Conservation (phyloP, 1,140 invertebrate species). For the Cydia strobilella region DNA sequence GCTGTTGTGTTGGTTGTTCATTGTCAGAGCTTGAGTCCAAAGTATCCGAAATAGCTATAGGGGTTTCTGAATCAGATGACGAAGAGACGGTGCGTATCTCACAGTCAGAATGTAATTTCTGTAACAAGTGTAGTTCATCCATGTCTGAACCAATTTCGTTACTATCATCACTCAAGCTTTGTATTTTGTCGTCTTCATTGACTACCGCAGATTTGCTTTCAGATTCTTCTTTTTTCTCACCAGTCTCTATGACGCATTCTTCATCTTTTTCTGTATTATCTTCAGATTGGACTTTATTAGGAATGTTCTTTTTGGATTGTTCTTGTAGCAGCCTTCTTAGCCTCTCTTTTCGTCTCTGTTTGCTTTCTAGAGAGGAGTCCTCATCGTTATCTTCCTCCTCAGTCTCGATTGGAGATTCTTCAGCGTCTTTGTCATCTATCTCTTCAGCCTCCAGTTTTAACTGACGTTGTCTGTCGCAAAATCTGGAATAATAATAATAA, state of each 20-base stretch:
- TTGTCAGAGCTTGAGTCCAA: constrained; percentile 48
- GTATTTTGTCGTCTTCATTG: constrained; percentile 33
- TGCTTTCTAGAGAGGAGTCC: constrained; percentile 51
- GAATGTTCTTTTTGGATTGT: constrained; percentile 50
- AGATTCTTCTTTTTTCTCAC: constrained; percentile 31
- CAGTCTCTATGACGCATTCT: constrained; percentile 15
- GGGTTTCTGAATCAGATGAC: constrained; percentile 57
- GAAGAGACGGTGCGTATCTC: constrained; percentile 48
- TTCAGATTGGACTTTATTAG: constrained; percentile 16
- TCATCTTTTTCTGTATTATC: constrained; percentile 31
- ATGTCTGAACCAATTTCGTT: constrained; percentile 57
- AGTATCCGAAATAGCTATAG: constrained; percentile 63
- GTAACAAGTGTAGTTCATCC: constrained; percentile 67
- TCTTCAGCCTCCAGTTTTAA: constrained; percentile 66
- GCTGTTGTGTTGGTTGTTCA: constrained; percentile 34
- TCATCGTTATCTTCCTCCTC: constrained; percentile 61
- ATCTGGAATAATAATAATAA: constrained; percentile 41
- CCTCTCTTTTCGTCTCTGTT: constrained; percentile 65
- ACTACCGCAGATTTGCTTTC: constrained; percentile 32
- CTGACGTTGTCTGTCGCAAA: constrained; percentile 67
- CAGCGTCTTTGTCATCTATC: constrained; percentile 73
- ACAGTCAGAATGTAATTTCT: constrained; percentile 64
- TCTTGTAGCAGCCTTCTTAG: constrained; percentile 60
- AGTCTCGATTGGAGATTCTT: constrained; percentile 68
- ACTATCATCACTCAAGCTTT: constrained; percentile 44